Evolutionary conservation across 2,797 vertebrate species (phyloP).

Genomic region (Apodemus agrarius): DNA sequence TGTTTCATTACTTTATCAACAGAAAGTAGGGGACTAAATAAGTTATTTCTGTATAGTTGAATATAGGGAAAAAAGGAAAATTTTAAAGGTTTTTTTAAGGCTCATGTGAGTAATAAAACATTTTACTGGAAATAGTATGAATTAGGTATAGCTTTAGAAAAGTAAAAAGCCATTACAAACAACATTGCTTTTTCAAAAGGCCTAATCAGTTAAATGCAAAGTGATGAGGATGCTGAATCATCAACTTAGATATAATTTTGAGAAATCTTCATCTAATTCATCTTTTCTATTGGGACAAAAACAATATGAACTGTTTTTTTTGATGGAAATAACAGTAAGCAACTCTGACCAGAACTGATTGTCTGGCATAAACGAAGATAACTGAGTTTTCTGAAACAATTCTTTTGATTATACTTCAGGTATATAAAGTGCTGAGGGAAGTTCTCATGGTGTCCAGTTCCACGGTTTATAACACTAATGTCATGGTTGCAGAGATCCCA

Average conservation of each 20-base stretch:
- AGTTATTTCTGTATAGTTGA: slow-evolving; percentile 15
- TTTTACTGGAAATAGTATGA: slow-evolving; percentile 39
- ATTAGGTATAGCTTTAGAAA: neutral
- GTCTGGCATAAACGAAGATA: neutral
- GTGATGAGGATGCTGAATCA: neutral
- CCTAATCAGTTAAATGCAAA: neutral
- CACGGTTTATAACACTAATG: neutral
- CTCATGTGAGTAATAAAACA: neutral
- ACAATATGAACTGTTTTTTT: neutral
- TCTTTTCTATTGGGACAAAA: slow-evolving; percentile 1
- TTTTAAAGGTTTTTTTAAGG: slow-evolving; percentile 28
- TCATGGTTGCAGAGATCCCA: neutral
- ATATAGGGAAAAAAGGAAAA: slow-evolving; percentile 26
- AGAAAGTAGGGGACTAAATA: slow-evolving; percentile 48
- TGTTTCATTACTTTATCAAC: slow-evolving; percentile 18
- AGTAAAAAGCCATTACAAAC: neutral
- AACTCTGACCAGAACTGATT: neutral
- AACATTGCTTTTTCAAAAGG: slow-evolving; percentile 32
- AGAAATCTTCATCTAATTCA: neutral
- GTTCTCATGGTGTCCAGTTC: neutral
- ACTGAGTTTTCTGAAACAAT: neutral
- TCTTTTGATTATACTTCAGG: slow-evolving; percentile 25
- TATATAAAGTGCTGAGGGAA: neutral
- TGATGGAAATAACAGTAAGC: neutral
- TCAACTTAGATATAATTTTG: neutral